Evolutionary conservation across 2,888 invertebrate genomes (phyloP), one percentile per base, ranked within the genome.

Genomic region (Ophion obscuratus): DNA sequence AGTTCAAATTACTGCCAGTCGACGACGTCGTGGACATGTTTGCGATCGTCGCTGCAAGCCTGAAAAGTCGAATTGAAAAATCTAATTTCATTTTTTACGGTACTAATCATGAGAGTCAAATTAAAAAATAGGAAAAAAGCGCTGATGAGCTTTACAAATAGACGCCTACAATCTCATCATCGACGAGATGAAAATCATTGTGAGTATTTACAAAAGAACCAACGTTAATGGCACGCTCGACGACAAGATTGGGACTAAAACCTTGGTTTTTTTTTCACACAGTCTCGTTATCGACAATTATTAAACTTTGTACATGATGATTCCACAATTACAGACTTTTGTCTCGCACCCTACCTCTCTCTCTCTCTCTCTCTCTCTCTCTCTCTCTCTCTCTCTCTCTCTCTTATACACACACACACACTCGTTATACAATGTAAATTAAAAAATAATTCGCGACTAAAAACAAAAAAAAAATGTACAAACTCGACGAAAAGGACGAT

Each of bases 141-240:
- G 77, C 74, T 47, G 62, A 75, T 83, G 57, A 14, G 61, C 74
- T 85, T 64, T 75, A 36, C 36, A 64, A 70, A 44, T 59, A 47
- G 81, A 81, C 75, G 75, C 81, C 75, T 53, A 68, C 62, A 68
- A 73, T 76, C 24, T 75, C 81, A 47, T 83, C 68, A 83, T 83
- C 86, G 66, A 73, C 68, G 78, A 75, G 81, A 81, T 81, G 77
- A 86, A 84, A 81, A 79, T 81, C 74, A 84, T 77, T 78, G 70
- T 88, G 79, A 88, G 84, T 93, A 92, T 92, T 88, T 92, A 93
- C 92, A 93, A 75, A 47, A 71, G 36, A 90, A 91, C 84, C 91
- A 89, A 87, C 89, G 89, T 92, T 64, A 92, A 93, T 93, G 93
- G 93, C 93, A 93, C 93, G 89, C 91, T 92, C 79, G 90, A 92